phyloP scores from a whole-genome alignment of 1,140 invertebrate species.

The Tenebrio molitor region DNA sequence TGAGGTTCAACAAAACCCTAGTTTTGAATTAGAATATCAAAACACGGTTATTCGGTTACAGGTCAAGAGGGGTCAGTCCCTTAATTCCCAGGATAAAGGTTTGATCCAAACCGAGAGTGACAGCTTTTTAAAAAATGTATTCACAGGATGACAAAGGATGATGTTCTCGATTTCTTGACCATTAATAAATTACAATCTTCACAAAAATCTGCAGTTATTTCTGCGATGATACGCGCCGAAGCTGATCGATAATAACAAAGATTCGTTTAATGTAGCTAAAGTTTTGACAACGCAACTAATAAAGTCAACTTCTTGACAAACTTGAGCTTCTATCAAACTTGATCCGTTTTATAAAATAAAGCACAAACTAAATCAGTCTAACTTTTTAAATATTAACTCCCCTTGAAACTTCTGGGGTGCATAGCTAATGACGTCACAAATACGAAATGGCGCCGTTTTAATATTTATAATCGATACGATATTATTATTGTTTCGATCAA shows the following conservation, averaged over 20 bases:
- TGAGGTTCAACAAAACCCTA: not conserved
- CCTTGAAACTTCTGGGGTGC: not conserved
- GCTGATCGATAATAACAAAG: constrained; percentile 32
- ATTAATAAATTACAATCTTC: constrained; percentile 13
- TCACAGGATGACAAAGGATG: not conserved
- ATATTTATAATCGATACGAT: constrained; percentile 6
- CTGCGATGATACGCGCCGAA: not conserved
- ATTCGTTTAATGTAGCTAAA: constrained; percentile 25
- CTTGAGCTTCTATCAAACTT: too few species aligned
- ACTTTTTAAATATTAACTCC: constrained; percentile 9
- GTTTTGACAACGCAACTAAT: constrained; percentile 2
- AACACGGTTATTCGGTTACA: constrained; percentile 5
- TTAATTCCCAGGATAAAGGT: not conserved
- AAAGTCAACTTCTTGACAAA: not conserved
- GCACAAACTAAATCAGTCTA: too few species aligned
- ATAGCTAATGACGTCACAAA: constrained; percentile 17
- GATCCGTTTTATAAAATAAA: too few species aligned
- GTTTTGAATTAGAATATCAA: not conserved
- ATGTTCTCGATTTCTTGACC: not conserved
- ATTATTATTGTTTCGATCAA: not conserved
- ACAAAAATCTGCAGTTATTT: not conserved
- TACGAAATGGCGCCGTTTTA: not conserved
- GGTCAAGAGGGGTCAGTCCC: not conserved
- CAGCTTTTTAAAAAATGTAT: constrained; percentile 6
- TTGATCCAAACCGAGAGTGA: not conserved